A percentile compares a stretch with the other conserved stretches of the same genome.
Evolutionary conservation across 2,113 vertebrate genomes (phyloP).

Genomic region (Alligator mississippiensis): DNA sequence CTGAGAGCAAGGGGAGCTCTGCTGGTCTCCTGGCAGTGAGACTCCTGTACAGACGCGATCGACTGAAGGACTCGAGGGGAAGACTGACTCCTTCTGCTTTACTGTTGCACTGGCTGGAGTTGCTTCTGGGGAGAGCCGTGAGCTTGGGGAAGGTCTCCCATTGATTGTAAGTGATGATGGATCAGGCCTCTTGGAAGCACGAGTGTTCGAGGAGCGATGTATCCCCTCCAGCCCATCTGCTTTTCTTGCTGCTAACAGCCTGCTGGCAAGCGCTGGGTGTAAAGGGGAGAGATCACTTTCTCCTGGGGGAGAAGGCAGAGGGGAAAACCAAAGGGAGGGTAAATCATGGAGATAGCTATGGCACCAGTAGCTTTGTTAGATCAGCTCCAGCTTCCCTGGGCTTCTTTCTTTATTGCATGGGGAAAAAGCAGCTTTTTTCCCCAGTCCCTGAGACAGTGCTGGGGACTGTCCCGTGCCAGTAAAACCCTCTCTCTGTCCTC

Average conservation of each 20-base stretch:
- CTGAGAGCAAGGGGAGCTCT: neutral
- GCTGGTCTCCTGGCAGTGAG: neutral
- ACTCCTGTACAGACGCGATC: neutral
- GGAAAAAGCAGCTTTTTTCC: neutral
- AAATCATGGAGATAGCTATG: rapidly evolving
- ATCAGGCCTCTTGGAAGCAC: too few species aligned
- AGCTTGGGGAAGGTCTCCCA: neutral
- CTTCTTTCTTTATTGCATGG: neutral
- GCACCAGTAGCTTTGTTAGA: neutral
- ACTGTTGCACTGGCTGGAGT: too few species aligned
- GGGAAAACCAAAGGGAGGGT: rapidly evolving
- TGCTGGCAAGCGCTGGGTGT: rapidly evolving
- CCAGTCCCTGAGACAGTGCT: neutral
- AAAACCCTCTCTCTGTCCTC: neutral
- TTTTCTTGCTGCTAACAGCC: neutral
- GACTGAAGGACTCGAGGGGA: neutral
- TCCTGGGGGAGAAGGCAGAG: rapidly evolving
- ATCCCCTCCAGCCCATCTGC: neutral
- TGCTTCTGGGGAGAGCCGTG: rapidly evolving
- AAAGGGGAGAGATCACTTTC: neutral
- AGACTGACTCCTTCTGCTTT: neutral
- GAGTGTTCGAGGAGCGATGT: neutral
- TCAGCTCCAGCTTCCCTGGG: neutral
- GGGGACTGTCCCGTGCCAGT: neutral
- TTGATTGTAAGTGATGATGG: neutral